These are phyloP conservation scores for Gambusia yucatana DNA, from an alignment of 2,797 vertebrate genomes.

Conservation along the genomic window DNA sequence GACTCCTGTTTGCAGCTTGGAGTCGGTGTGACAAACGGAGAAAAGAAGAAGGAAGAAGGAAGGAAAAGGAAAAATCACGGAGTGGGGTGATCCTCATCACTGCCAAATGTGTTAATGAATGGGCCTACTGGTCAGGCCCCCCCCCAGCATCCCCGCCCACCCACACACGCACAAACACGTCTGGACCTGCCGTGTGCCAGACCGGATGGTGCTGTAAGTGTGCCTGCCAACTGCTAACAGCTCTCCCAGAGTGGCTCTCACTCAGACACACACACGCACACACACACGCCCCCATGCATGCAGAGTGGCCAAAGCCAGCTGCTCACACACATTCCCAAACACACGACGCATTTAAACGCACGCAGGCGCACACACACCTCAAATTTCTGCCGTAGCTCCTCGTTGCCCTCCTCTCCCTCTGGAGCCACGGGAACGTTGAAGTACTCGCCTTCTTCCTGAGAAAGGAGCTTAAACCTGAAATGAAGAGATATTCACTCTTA, in stretches of 20 bases:
- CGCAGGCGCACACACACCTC: conserved; percentile 84
- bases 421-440: conserved; percentile 96
- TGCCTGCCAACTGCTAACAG: conserved; percentile 71
- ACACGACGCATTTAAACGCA: conserved; percentile 21
- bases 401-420: conserved; percentile 93
- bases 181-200: conserved; percentile 75
- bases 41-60: conserved; percentile 29
- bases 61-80: conserved; percentile 11
- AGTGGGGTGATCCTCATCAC: conserved; percentile 48
- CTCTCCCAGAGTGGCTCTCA: conserved; percentile 65
- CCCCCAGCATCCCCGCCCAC: conserved; percentile 24
- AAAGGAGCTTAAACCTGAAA: conserved; percentile 95
- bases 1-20: conserved; percentile 22
- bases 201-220: conserved; percentile 70
- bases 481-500: conserved; percentile 52
- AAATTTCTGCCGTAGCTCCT: conserved; percentile 95
- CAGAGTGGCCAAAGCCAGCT: conserved; percentile 34
- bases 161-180: conserved; percentile 39
- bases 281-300: conserved; percentile 11
- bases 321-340: conserved; percentile 62
- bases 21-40: conserved; percentile 23
- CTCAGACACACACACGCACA: conserved; percentile 48
- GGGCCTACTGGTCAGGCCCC: conserved; percentile 60
- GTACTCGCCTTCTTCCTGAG: conserved; percentile 98
- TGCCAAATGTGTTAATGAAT: conserved; percentile 76